phyloP scores from a whole-genome alignment of 2,113 vertebrate species.

The Pristiophorus japonicus region DNA sequence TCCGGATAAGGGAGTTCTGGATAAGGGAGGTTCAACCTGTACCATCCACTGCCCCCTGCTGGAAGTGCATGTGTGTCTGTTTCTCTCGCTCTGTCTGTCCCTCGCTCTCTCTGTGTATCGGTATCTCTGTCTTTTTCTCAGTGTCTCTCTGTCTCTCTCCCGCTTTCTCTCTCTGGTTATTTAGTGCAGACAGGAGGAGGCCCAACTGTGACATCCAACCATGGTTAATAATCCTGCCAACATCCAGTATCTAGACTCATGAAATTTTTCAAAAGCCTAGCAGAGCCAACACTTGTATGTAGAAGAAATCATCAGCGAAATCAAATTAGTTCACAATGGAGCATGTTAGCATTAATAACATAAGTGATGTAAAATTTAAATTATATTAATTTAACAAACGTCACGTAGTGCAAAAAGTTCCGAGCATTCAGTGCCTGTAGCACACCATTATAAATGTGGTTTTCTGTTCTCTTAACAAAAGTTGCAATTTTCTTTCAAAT shows the following conservation, averaged over 20 bases:
- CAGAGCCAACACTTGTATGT: too few relatives aligned
- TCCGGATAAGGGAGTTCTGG: too few relatives aligned
- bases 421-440: background rate
- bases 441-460: background rate
- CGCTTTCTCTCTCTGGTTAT: background rate
- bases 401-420: background rate
- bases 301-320: background rate
- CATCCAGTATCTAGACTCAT: background rate
- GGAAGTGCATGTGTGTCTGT: background rate
- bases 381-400: background rate
- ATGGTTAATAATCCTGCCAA: background rate
- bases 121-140: background rate
- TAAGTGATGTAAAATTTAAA: background rate
- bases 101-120: background rate
- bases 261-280: background rate
- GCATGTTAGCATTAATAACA: background rate
- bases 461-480: background rate
- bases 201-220: background rate
- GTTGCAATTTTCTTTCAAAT: background rate
- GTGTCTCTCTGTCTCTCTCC: background rate
- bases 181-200: background rate
- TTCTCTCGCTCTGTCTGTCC: background rate
- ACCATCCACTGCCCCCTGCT: background rate
- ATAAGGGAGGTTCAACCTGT: too few relatives aligned
- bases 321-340: background rate